A percentile compares a stretch with the other conserved stretches of the same genome.
Conservation (phyloP, 2,888 invertebrate species). For the Camponotus fellah region DNA sequence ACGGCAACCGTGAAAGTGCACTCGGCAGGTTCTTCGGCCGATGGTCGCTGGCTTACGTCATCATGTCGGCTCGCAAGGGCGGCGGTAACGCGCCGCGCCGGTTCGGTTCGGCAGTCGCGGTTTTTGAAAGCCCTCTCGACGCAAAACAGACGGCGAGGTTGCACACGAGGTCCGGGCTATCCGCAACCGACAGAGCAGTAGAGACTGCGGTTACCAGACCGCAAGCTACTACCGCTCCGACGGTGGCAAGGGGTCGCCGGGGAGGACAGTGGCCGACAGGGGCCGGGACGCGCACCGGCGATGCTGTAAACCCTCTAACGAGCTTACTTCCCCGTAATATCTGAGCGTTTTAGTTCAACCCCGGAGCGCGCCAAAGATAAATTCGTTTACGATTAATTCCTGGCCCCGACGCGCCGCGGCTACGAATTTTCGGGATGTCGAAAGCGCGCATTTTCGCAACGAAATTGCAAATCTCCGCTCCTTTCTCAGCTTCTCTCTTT, state of each 20-base stretch:
- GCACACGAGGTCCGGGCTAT: conserved; percentile 76
- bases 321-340: conserved; percentile 85
- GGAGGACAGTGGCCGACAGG: conserved; percentile 56
- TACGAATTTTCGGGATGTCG: conserved; percentile 65
- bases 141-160: conserved; percentile 77
- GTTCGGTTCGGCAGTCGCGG: conserved; percentile 79
- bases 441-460: conserved; percentile 30
- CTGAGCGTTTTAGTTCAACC: conserved; percentile 82
- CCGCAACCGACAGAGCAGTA: conserved; percentile 81
- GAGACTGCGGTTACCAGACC: conserved; percentile 84
- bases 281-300: conserved; percentile 62
- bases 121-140: conserved; percentile 82
- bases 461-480: conserved; percentile 10
- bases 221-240: conserved; percentile 82
- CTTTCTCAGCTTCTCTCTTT: background rate
- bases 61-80: conserved; percentile 68
- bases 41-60: conserved; percentile 64
- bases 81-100: conserved; percentile 29
- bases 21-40: conserved; percentile 59
- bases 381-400: conserved; percentile 83
- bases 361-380: conserved; percentile 79
- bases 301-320: conserved; percentile 83
- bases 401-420: conserved; percentile 65
- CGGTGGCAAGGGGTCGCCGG: conserved; percentile 53
- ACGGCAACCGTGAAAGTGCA: conserved; percentile 69